Evolutionary conservation across 2,113 vertebrate species (phyloP).

Genomic region (Epinephelus fuscoguttatus): DNA sequence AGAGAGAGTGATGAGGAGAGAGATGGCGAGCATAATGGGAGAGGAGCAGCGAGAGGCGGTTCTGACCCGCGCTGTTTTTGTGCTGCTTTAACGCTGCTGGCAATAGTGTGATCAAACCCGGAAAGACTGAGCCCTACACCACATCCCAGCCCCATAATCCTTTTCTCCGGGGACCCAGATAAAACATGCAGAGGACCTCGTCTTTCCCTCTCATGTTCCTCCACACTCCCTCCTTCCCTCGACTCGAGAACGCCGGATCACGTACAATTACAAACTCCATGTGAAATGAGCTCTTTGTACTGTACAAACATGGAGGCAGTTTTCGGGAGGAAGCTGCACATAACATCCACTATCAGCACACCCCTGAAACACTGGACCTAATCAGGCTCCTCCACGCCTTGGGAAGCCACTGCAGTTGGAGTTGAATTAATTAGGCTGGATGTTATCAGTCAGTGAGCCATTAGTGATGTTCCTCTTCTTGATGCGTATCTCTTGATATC

Average conservation of each 20-base stretch:
- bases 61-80: constrained; percentile 75
- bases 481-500: constrained; percentile 77
- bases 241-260: constrained; percentile 48
- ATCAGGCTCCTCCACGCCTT: constrained; percentile 74
- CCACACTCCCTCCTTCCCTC: constrained; percentile 31
- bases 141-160: constrained; percentile 78
- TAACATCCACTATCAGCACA: constrained; percentile 68
- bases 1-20: constrained; percentile 52
- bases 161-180: constrained; percentile 75
- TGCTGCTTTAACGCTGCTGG: constrained; percentile 68
- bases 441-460: constrained; percentile 82
- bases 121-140: constrained; percentile 69
- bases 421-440: constrained; percentile 82
- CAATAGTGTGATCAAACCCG: constrained; percentile 75
- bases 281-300: constrained; percentile 65
- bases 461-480: constrained; percentile 81
- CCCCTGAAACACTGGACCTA: constrained; percentile 74
- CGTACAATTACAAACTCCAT: constrained; percentile 65
- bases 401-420: constrained; percentile 74
- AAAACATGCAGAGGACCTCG: constrained; percentile 73
- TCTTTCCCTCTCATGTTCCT: constrained; percentile 70
- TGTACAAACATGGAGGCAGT: constrained; percentile 66
- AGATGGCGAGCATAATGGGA: constrained; percentile 58
- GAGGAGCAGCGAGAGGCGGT: constrained; percentile 50
- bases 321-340: constrained; percentile 47